Evolutionary conservation across 2,888 invertebrate species (phyloP).

Genomic region (Acrobasis suavella): DNA sequence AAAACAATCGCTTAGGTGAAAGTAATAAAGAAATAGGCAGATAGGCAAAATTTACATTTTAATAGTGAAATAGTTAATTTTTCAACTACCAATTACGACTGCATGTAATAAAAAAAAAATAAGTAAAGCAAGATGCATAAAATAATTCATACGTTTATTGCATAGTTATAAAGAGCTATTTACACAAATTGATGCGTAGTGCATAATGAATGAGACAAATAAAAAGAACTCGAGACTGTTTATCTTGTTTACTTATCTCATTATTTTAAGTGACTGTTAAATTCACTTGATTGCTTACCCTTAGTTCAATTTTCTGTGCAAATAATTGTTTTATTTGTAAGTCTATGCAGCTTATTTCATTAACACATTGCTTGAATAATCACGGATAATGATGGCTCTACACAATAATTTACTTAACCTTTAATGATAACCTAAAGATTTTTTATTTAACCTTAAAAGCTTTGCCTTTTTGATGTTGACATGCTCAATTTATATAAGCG

Average conservation of each 20-base stretch:
- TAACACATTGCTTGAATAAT: not conserved
- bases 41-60: too few relatives aligned
- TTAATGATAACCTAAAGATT: too few relatives aligned
- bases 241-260: conserved; percentile 1
- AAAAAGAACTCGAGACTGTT: conserved; percentile 1
- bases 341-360: not conserved
- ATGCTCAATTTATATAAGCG: conserved; percentile 8
- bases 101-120: too few relatives aligned
- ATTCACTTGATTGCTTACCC: not conserved
- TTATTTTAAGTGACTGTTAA: not conserved
- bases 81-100: too few relatives aligned
- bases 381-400: not conserved
- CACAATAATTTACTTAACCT: not conserved
- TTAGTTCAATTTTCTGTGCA: not conserved
- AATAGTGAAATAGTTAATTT: too few relatives aligned
- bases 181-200: not conserved
- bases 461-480: conserved; percentile 1
- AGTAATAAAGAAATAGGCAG: too few relatives aligned
- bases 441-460: not conserved
- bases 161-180: not conserved
- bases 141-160: not conserved
- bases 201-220: not conserved
- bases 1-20: too few relatives aligned
- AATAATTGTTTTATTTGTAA: not conserved
- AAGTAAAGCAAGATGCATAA: too few relatives aligned